Evolutionary conservation across 2,797 vertebrate species (phyloP).

Genomic region (Sardinella longiceps): DNA sequence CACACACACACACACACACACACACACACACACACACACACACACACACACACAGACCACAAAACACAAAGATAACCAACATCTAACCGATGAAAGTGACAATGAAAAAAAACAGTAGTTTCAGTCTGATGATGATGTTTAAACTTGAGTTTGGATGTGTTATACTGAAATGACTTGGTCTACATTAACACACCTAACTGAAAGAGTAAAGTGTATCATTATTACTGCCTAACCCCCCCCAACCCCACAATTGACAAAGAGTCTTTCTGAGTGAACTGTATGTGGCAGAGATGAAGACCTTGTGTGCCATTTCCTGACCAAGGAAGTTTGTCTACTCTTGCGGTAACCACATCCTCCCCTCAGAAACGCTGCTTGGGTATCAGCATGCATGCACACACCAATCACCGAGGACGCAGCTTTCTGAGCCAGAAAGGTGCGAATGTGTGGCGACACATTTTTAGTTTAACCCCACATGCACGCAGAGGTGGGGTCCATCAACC

Average conservation of each 20-base stretch:
- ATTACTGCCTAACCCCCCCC: neutral
- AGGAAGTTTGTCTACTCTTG: too few relatives aligned
- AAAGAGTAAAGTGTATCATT: neutral
- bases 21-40: slow-evolving; percentile 21
- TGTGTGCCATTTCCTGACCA: too few relatives aligned
- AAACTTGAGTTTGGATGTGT: neutral
- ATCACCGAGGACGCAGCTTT: neutral
- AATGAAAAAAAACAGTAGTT: neutral
- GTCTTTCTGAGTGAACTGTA: too few relatives aligned
- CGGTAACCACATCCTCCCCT: too few relatives aligned
- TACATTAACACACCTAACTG: neutral
- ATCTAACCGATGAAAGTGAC: too few relatives aligned
- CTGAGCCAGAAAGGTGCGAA: slow-evolving; percentile 13
- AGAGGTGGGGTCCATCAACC: neutral
- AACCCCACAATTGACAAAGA: too few relatives aligned
- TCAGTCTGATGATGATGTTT: neutral
- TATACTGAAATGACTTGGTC: neutral
- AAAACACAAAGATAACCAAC: neutral
- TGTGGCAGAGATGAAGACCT: too few relatives aligned
- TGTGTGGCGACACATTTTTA: slow-evolving; percentile 22
- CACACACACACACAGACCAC: neutral
- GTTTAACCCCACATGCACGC: slow-evolving; percentile 24
- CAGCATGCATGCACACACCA: too few relatives aligned
- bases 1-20: slow-evolving; percentile 38
- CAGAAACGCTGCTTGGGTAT: too few relatives aligned